Conservation (phyloP, 1,140 invertebrate genomes). For the Lithobius niger region DNA sequence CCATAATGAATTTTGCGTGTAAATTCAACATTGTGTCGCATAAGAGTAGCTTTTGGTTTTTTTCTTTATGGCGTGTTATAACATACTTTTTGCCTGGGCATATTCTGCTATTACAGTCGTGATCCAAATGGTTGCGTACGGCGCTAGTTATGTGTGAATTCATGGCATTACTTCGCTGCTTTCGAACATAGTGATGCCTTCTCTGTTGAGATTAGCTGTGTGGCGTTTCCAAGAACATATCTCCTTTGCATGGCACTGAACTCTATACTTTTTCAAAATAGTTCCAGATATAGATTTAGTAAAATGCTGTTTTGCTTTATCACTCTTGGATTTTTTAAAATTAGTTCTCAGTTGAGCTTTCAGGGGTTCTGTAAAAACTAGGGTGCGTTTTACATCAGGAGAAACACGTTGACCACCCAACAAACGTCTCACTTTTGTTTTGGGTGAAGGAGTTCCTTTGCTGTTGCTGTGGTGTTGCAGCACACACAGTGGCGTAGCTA, state of each 20-base stretch:
- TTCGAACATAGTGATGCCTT: not conserved
- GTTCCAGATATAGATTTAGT: not conserved
- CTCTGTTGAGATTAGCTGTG: not conserved
- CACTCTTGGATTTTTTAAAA: not conserved
- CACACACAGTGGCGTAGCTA: too few relatives aligned
- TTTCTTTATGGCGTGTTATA: not conserved
- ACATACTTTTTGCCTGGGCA: not conserved
- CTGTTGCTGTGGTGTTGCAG: too few relatives aligned
- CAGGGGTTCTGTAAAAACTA: not conserved
- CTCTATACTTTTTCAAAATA: not conserved
- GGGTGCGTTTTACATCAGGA: not conserved
- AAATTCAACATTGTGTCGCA: not conserved
- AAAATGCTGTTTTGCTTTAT: not conserved
- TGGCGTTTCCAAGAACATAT: not conserved
- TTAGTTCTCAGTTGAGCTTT: not conserved
- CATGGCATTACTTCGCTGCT: too few relatives aligned
- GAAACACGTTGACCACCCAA: not conserved
- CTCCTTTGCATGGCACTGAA: not conserved
- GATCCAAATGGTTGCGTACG: not conserved
- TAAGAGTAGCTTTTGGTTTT: not conserved
- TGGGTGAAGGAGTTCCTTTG: too few relatives aligned
- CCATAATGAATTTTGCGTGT: not conserved
- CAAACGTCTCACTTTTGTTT: too few relatives aligned
- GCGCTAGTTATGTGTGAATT: not conserved
- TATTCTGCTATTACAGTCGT: not conserved